Conservation (phyloP, 2,113 vertebrate genomes). For the Fulica atra region DNA sequence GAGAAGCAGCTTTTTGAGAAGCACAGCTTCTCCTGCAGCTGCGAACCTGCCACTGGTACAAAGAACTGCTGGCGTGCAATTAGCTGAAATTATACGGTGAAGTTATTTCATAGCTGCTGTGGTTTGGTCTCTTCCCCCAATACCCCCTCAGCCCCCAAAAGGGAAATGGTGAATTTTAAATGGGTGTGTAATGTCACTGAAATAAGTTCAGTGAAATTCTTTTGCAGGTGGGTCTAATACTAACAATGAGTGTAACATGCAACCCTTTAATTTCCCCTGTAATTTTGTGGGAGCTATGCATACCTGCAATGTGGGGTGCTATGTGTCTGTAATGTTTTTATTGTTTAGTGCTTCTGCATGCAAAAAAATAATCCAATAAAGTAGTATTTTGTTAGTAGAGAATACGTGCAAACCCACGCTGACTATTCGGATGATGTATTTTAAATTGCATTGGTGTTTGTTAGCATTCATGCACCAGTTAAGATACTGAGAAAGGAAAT, state of each 20-base stretch:
- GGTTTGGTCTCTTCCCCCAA: background rate
- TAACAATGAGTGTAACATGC: background rate
- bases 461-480: background rate
- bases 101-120: background rate
- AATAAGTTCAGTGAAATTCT: background rate
- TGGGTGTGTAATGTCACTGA: background rate
- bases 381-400: background rate
- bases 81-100: background rate
- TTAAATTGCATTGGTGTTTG: background rate
- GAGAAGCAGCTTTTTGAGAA: background rate
- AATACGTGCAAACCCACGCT: background rate
- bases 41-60: constrained; percentile 50
- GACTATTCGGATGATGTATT: background rate
- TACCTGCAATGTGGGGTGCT: background rate
- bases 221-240: background rate
- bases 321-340: background rate
- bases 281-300: background rate
- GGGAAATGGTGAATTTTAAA: background rate
- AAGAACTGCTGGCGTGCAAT: constrained; percentile 33
- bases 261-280: background rate
- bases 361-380: background rate
- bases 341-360: background rate
- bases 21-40: constrained; percentile 11
- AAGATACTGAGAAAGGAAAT: background rate
- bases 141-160: background rate